phyloP scores from a whole-genome alignment of 1,140 invertebrate genomes.

The Nixonia krombeini region DNA sequence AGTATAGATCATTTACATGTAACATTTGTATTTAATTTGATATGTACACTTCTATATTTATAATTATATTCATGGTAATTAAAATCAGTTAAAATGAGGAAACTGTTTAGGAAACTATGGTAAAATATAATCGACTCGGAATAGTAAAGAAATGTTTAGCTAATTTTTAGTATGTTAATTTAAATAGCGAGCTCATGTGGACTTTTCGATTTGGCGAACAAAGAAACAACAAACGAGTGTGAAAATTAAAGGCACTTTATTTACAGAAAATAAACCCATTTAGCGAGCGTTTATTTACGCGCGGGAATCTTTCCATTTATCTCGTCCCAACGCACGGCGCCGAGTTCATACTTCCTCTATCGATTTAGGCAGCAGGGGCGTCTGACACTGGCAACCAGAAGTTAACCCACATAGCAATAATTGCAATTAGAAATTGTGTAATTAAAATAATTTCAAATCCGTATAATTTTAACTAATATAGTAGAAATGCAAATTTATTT shows the following conservation, averaged over 20 bases:
- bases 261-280: conserved; percentile 8
- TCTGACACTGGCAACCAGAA: conserved; percentile 25
- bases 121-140: no score
- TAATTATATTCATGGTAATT: no score
- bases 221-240: conserved; percentile 1
- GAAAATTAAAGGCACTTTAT: conserved; percentile 2
- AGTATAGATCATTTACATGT: no score
- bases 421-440: not conserved
- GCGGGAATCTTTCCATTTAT: conserved; percentile 34
- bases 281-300: conserved; percentile 28
- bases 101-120: no score
- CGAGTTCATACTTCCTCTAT: conserved; percentile 40
- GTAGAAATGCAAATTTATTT: no score
- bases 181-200: not conserved
- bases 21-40: no score
- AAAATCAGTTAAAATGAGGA: no score
- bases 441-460: no score
- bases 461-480: no score
- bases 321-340: conserved; percentile 31
- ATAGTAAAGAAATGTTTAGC: no score
- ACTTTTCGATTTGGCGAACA: not conserved
- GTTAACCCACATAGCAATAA: conserved; percentile 35
- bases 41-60: no score
- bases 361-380: conserved; percentile 40
- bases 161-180: no score